Percentiles rank a stretch among this genome's conserved stretches.
Evolutionary conservation across 2,113 vertebrate genomes (phyloP).

Genomic region (Cryptotis parvus): DNA sequence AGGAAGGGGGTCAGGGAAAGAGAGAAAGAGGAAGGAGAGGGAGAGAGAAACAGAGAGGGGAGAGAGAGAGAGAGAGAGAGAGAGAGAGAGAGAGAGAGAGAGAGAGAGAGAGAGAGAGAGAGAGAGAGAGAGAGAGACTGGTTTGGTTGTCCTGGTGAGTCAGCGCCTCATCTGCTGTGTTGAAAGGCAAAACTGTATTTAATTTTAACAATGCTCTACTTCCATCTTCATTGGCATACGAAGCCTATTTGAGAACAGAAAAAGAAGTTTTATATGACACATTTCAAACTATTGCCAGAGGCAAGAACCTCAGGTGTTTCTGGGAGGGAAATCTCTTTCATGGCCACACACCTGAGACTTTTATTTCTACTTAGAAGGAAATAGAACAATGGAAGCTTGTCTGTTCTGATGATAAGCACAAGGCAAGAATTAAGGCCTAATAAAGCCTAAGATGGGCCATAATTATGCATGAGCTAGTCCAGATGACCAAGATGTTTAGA

Average conservation of each 20-base stretch:
- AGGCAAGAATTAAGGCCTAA: conserved; percentile 28
- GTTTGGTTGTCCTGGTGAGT: conserved; percentile 68
- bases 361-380: conserved; percentile 40
- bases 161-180: conserved; percentile 70
- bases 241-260: conserved; percentile 75
- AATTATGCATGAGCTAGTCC: neutral
- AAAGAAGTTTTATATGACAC: conserved; percentile 74
- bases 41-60: no score
- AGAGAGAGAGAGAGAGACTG: conserved; percentile 22
- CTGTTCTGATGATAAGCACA: conserved; percentile 33
- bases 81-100: no score
- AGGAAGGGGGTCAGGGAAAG: no score
- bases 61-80: no score
- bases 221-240: conserved; percentile 71
- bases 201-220: conserved; percentile 69
- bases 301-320: conserved; percentile 61
- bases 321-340: conserved; percentile 46
- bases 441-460: neutral
- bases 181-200: conserved; percentile 81
- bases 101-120: no score
- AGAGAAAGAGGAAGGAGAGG: no score
- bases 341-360: conserved; percentile 57
- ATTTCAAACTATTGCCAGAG: conserved; percentile 71
- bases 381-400: conserved; percentile 26
- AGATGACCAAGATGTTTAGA: neutral